Evolutionary conservation across 2,888 invertebrate species (phyloP), one percentile per base, ranked within the genome.

Genomic region (Apotomis turbidana): DNA sequence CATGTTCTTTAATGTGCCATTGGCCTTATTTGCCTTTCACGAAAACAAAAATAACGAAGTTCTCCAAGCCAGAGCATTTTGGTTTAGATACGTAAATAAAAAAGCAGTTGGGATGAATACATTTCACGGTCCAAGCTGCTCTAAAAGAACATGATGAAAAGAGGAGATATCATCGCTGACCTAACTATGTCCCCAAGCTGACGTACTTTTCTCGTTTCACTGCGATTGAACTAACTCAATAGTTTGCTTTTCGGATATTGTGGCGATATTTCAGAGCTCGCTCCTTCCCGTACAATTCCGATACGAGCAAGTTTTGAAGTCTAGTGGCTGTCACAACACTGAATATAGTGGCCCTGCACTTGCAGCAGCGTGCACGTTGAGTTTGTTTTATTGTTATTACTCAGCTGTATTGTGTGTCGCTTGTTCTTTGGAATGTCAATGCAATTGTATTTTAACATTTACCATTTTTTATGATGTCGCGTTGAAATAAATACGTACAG

Each of bases 221-320:
- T 66, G 46, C 44, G n/a, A 44, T 55, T 44, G 44, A 57, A 66
- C 64, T 66, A 66, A 55, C 66, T 46, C 55, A 55, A 66, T 66
- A 46, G 66, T 55, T 57, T 57, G 66, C 46, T 66, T 57, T 66
- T 36, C 66, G 57, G 66, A 66, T 57, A 66, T 66, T 66, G 66
- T 46, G 57, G 66, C 66, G 9, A 66, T 66, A 66, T 66, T 66
- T 66, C 46, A 66, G 66, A 38, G 66, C 27, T 27, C 27, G 46
- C 64, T 55, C 64, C 55, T 55, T 55, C 64, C n/a, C 54, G 55
- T 44, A 64, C 64, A 44, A 57, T 66, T 66, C 66, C 66, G 66
- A 66, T 66, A 66, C 57, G 66, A 57, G n/a, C 55, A 66, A 66
- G 66, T 66, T 64, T 46, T 66, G 66, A 66, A 66, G 57, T 66